Evolutionary conservation across 2,113 vertebrate species (phyloP), one percentile per base, ranked within the genome.

Genomic region (Tympanuchus pallidicinctus): DNA sequence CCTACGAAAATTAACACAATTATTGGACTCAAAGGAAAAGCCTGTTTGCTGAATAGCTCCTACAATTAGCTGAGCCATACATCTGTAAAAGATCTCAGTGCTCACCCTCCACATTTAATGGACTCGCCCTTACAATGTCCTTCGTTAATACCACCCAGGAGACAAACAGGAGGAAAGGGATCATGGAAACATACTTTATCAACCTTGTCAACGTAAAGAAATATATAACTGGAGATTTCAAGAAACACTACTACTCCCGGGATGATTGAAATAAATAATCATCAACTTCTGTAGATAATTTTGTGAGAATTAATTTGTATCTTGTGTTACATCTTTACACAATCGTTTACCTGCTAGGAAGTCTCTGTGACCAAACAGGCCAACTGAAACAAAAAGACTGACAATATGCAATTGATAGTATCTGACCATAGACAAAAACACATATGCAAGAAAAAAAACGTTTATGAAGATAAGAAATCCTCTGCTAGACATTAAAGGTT

Each of bases 21-120:
- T 75, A 82, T 8, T 40, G 22, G 57, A 69, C 85, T 69, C 65
- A 43, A 82, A 78, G 88, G 82, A 79, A 95, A 91, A 93, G 43
- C 8, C 65, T 74, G 28, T 57, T 25, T 60, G 60, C 69, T 75
- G 70, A 87, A 79, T 12, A 89, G 25, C 28, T 85, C 43, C 63
- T 27, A 25, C 1, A 1, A 93, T 85, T 74, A 94, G 54, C 63
- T 56, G 91, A 87, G 52, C 43, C 19, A 22, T 72, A 79, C 34
- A 67, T 72, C 70, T 89, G 63, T 63, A 76, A 50, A 63, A 91
- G 47, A 91, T 72, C 59, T 69, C 59, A 52, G 32, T 61, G 72
- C 43, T 87, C 79, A 85, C 59, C 12, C 43, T 75, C 38, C 14
- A 30, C 19, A 57, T 74, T 54, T 79, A 88, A 88, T 76, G 67